Evolutionary conservation across 53 echinoderm and acorn worm species (phyloP).

Genomic region (Holothuria scabra): DNA sequence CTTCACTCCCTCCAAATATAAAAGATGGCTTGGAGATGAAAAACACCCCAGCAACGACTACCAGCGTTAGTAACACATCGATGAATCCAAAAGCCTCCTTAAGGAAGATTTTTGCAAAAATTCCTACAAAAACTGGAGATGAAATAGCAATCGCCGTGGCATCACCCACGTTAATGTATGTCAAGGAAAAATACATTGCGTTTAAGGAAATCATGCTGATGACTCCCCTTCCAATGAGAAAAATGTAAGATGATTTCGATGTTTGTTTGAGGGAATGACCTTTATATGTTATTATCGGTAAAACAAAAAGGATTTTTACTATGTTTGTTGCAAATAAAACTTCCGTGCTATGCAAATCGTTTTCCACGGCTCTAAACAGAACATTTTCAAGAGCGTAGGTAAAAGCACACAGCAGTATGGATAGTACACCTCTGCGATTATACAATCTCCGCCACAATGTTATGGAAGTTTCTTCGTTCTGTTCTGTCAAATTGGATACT

Average conservation of each 20-base stretch:
- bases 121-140: not conserved
- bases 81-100: not conserved
- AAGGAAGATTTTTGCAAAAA: constrained; percentile 14
- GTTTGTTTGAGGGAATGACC: not conserved
- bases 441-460: not conserved
- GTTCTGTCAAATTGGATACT: too few species aligned
- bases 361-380: not conserved
- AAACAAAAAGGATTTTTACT: not conserved
- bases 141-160: not conserved
- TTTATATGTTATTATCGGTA: not conserved
- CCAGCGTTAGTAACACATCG: not conserved
- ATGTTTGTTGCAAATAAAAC: not conserved
- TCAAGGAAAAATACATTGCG: not conserved
- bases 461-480: too few species aligned
- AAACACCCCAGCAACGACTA: not conserved
- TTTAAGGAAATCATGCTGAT: not conserved
- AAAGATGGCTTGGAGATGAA: constrained; percentile 1
- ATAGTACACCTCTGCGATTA: not conserved
- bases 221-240: not conserved
- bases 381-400: constrained; percentile 9
- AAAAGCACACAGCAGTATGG: not conserved
- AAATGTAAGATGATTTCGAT: not conserved
- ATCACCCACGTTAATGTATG: constrained; percentile 10
- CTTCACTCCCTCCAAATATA: constrained; percentile 3
- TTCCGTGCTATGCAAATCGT: constrained; percentile 4